Evolutionary conservation across 1,140 invertebrate species (phyloP), one percentile per base, ranked within the genome.

Genomic region (Plodia interpunctella): DNA sequence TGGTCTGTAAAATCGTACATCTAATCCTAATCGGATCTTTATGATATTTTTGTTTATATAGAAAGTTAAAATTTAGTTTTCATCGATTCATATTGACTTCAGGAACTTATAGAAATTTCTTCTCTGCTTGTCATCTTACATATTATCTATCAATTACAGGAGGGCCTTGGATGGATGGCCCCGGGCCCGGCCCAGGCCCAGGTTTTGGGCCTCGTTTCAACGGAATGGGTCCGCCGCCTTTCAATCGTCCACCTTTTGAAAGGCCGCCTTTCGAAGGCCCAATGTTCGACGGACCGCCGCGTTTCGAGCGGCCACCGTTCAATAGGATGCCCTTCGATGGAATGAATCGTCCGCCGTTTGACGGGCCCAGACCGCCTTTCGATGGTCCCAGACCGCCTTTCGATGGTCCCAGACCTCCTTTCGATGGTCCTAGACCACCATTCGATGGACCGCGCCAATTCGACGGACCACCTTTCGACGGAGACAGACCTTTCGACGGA

Each of bases 101-200:
- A n/a, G n/a, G n/a, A n/a, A n/a, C n/a, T n/a, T n/a, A n/a, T n/a
- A n/a, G n/a, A n/a, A n/a, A n/a, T n/a, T n/a, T n/a, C n/a, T n/a
- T n/a, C n/a, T n/a, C n/a, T n/a, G n/a, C n/a, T n/a, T n/a, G n/a
- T n/a, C 2, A 44, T 1, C 13, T 44, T n/a, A 44, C 6, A 5
- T 15, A 44, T n/a, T 3, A 3, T 44, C 2, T 44, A 10, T 6
- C 15, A 56, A 62, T 90, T 89, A 53, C 87, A 90, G 89, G 87
- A 90, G 89, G 87, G 44, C 80, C 86, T 5, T 90, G 89, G 89
- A 83, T 90, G 78, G 88, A 90, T 35, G 76, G 78, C 0, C 78
- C 75, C 28, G 74, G 71, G 1, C 73, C 69, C 1, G 67, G 69
- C 2, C 77, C 70, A 51, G 74, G 63, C 54, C 79, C 70, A 5